Evolutionary conservation across 2,113 vertebrate genomes (phyloP).

Genomic region (Globicephala melas): DNA sequence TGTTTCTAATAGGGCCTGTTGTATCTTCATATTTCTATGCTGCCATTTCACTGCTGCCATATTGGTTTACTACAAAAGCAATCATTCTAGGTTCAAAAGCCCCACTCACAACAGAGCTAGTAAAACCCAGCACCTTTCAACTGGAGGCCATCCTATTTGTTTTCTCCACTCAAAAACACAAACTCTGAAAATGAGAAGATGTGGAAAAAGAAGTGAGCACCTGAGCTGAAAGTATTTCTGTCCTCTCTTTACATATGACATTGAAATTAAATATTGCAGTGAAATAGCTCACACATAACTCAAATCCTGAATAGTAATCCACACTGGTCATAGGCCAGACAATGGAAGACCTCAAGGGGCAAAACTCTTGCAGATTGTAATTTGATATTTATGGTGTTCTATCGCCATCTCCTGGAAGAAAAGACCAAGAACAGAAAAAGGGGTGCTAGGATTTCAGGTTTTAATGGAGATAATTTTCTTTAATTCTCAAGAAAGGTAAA

Average conservation of each 20-base stretch:
- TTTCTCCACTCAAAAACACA: neutral
- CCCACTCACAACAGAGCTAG: neutral
- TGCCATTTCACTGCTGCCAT: neutral
- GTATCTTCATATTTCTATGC: neutral
- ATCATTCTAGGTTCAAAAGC: neutral
- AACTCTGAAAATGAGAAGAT: neutral
- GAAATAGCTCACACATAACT: neutral
- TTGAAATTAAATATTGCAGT: neutral
- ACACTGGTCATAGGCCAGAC: neutral
- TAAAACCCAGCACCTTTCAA: neutral
- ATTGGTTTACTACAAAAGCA: neutral
- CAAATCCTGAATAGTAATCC: neutral
- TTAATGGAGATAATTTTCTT: neutral
- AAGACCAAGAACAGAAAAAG: neutral
- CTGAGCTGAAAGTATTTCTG: neutral
- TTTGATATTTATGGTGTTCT: constrained; percentile 68
- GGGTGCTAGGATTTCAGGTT: neutral
- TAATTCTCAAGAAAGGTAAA: neutral
- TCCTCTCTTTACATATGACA: neutral
- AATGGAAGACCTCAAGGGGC: neutral
- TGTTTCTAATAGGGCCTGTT: neutral
- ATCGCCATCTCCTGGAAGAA: constrained; percentile 82
- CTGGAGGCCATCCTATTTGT: neutral
- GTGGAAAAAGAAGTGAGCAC: neutral
- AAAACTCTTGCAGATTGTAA: accelerated